A percentile compares a stretch with the other conserved stretches of the same genome.
Evolutionary conservation across 2,797 vertebrate genomes (phyloP).

Genomic region (Poeciliopsis paucimaculata): DNA sequence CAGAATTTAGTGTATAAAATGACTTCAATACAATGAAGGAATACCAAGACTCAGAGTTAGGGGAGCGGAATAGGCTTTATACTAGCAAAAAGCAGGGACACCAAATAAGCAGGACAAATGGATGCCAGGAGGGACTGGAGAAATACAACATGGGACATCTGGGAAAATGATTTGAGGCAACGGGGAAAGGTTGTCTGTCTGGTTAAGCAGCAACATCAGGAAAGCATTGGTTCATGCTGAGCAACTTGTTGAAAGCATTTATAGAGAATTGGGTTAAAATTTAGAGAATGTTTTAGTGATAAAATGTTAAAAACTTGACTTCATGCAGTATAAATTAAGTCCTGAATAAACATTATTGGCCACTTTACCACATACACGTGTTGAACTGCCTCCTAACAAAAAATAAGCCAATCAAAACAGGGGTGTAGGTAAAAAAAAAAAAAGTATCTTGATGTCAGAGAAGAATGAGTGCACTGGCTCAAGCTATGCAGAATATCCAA

Average conservation of each 20-base stretch:
- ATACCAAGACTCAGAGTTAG: conserved; percentile 31
- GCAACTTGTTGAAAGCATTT: conserved; percentile 15
- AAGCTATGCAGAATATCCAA: not conserved
- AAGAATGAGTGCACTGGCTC: not conserved
- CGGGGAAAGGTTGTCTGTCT: conserved; percentile 61
- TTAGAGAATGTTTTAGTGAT: not conserved
- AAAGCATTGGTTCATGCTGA: conserved; percentile 46
- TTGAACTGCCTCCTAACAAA: not conserved
- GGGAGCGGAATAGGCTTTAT: conserved; percentile 41
- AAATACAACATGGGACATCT: conserved; percentile 54
- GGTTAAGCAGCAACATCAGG: conserved; percentile 59
- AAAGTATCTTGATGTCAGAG: not conserved
- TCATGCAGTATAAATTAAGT: not conserved
- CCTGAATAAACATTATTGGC: not conserved
- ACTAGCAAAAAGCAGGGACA: conserved; percentile 56
- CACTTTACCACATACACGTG: not conserved
- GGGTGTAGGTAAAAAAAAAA: not conserved
- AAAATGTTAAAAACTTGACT: conserved; percentile 12
- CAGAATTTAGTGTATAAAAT: not conserved
- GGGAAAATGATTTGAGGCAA: conserved; percentile 51
- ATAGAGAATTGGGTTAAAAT: conserved; percentile 1
- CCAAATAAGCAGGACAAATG: conserved; percentile 72
- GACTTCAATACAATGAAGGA: conserved; percentile 18
- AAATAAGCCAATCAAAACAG: not conserved
- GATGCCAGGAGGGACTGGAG: conserved; percentile 63